Evolutionary conservation across 2,113 vertebrate genomes (phyloP), one percentile per base, ranked within the genome.

Genomic region (Oceanites oceanicus): DNA sequence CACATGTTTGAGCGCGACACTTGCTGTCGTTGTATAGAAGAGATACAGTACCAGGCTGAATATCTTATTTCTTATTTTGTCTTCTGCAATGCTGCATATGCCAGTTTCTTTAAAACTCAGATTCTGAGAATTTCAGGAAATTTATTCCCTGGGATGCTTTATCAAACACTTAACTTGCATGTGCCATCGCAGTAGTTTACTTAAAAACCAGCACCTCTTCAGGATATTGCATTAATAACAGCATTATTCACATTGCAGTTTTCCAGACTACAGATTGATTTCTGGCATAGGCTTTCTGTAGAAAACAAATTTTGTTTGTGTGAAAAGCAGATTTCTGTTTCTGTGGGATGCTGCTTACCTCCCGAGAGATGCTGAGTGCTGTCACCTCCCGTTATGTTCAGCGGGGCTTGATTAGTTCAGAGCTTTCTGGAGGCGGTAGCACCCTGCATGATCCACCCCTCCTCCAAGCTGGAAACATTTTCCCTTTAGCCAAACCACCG

Each of bases 1-100:
- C 59, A 53, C 66, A 30, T 93, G 29, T 97, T 93, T 96, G 67
- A 97, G 67, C 7, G 23, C 58, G 96, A 53, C 90, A 86, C 44
- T 95, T 98, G 96, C 95, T 94, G 68, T 92, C 65, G 4, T 93
- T 74, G 42, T 91, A 70, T 63, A 96, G 89, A 96, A 95, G 36
- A 52, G 62, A 58, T 72, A 44, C 3, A 72, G 36, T 68, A 56
- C 38, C 32, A 72, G 58, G 25, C 13, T 49, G 29, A 82, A n/a
- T 91, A 82, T 82, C 66, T 61, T 68, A 42, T 77, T 95, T 70
- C 15, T 71, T 53, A 58, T 76, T 72, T 78, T 83, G 14, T 42
- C 65, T 95, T 88, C 44, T 95, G 44, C 81, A 89, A 25, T 95
- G 86, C 38, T 79, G 50, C 72, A 58, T 58, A 36, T 40, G 47